phyloP scores from a whole-genome alignment of 1,140 invertebrate species.

The Lepidotrigona ventralis region DNA sequence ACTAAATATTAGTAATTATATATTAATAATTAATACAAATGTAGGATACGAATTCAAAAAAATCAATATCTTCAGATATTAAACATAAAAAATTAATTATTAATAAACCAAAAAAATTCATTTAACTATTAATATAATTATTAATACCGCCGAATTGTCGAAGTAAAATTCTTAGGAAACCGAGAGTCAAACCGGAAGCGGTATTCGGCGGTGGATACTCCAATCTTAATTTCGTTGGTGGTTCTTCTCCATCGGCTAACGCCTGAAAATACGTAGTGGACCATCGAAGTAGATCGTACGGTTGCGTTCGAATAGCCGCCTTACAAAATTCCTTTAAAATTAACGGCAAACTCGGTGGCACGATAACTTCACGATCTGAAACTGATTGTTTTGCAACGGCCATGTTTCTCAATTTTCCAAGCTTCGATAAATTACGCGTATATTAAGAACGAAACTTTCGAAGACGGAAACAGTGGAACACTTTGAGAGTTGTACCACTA shows the following conservation, averaged over 20 bases:
- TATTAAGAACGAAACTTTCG: not conserved
- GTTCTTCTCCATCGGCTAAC: slow-evolving; percentile 83
- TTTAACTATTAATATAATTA: not conserved
- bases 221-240: slow-evolving; percentile 87
- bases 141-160: slow-evolving; percentile 83
- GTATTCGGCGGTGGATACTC: slow-evolving; percentile 84
- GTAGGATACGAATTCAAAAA: not conserved
- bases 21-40: not conserved
- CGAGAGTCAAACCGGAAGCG: slow-evolving; percentile 86
- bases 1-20: not conserved
- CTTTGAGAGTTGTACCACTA: not conserved
- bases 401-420: slow-evolving; percentile 37
- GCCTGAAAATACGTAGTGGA: slow-evolving; percentile 89
- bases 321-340: slow-evolving; percentile 94
- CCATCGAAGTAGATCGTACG: slow-evolving; percentile 92
- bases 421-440: not conserved
- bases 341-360: slow-evolving; percentile 90
- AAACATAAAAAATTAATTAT: too few relatives aligned
- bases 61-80: not conserved
- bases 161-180: slow-evolving; percentile 88
- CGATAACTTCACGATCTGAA: slow-evolving; percentile 81
- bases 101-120: too few relatives aligned
- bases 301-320: slow-evolving; percentile 94
- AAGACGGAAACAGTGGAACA: not conserved
- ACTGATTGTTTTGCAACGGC: slow-evolving; percentile 46